Evolutionary conservation across 2,113 vertebrate species (phyloP), one percentile per base, ranked within the genome.

Genomic region (Callospermophilus lateralis): DNA sequence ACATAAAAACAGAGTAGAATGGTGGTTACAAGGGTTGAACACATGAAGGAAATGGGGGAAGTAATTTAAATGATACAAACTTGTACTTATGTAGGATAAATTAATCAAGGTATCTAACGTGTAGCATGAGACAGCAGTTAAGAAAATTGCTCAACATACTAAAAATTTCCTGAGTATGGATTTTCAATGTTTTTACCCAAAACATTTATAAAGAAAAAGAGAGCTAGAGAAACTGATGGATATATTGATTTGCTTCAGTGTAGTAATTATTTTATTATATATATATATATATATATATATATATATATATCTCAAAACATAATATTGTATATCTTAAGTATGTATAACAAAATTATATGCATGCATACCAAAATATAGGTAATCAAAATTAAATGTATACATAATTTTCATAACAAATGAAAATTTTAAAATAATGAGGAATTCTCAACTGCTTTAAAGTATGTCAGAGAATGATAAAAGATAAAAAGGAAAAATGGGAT

Each of bases 21-120:
- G 0, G 3, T 32, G 39, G 48, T 32, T 19, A 28, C 9, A 32
- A 61, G 32, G 2, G 6, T 4, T 37, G 4, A 17, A 3, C 28
- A n/a, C 0, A 9, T 24, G 9, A 8, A 68, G 11, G 8, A n/a
- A 8, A 83, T 24, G 28, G 79, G 12, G 3, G 12, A 74, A 65
- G 17, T 6, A 45, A 10, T 17, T 77, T 37, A 67, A 74, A 83
- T 45, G 9, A 45, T 17, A 45, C 19, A 84, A 89, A 80, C 0
- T 22, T 24, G 1, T 1, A 68, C 8, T 13, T 16, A 63, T 8
- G 0, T 4, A 55, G 17, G 12, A 9, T 61, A 8, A 72, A 8
- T 11, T 85, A 34, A 13, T 39, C 22, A 70, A 58, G 28, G 22
- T 68, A 42, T 30, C 37, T 61, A 61, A 26, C 51, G 0, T 28